Conservation (phyloP, 2,113 vertebrate genomes). For the Gasterosteus nipponicus region DNA sequence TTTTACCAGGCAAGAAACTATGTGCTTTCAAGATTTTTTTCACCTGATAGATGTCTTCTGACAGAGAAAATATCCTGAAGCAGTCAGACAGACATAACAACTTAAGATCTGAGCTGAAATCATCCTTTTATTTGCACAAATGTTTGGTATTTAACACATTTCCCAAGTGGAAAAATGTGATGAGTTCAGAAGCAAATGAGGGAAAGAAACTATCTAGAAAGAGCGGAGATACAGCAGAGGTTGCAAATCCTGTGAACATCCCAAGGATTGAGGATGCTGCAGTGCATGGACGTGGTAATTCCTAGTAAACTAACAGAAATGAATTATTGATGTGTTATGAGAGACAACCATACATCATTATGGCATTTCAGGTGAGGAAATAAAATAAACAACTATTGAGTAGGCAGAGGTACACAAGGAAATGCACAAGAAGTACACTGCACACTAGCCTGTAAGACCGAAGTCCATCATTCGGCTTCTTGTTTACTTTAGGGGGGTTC, state of each 20-base stretch:
- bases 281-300: constrained; percentile 44
- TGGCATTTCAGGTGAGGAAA: constrained; percentile 50
- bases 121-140: constrained; percentile 5
- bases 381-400: constrained; percentile 63
- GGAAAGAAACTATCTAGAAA: constrained; percentile 30
- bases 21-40: constrained; percentile 50
- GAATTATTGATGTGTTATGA: constrained; percentile 65
- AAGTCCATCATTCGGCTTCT: constrained; percentile 41
- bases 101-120: constrained; percentile 14
- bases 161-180: constrained; percentile 10
- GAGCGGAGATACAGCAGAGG: constrained; percentile 20
- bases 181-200: constrained; percentile 24
- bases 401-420: constrained; percentile 13
- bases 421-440: not conserved
- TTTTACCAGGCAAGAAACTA: constrained; percentile 53
- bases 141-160: not conserved
- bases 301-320: constrained; percentile 65
- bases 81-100: not conserved
- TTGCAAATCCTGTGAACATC: not conserved
- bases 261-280: constrained; percentile 7
- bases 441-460: constrained; percentile 7
- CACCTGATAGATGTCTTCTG: constrained; percentile 24
- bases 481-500: constrained; percentile 46
- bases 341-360: constrained; percentile 69
- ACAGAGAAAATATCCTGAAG: constrained; percentile 16